Base-by-base conservation (phyloP, 2,888 invertebrate species). In the Lasioglossum zephyrum region DNA sequence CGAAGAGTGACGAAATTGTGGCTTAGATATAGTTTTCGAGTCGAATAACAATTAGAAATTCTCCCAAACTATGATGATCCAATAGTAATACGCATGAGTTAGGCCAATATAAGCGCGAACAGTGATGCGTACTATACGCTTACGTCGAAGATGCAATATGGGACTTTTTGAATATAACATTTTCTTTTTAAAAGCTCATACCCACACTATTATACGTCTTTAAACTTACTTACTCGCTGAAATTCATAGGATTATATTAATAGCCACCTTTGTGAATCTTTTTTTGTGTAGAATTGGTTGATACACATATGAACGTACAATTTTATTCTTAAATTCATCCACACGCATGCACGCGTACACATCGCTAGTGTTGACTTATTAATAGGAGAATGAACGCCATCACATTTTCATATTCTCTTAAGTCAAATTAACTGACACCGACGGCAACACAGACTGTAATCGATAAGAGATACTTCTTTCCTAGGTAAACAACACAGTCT, bases 361-460 rank as follows among this genome's bases (percentile, higher is more conserved):
- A 63, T 16, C 63, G 63, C 63, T 31, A 16, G 31, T 63, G 63
- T 31, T 63, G 26, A 63, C 63, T 31, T 63, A 63, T 44, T 63
- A 63, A 31, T 63, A 63, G 1, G 31, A 63, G 6, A 63, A 31
- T 63, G 16, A 63, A 63, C 63, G 63, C 63, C 63, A 63, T 63
- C 63, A 63, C 63, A 69, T 80, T 57, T 74, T 82, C 63, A 22
- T 81, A 36, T 82, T 82, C 81, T 16, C 26, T 63, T 16, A 63
- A 16, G 31, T 63, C 16, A 63, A 63, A 31, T 63, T 63, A 63
- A 31, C 63, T 31, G 63, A 63, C 36, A 63, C 31, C 16, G 31
- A 31, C 63, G 16, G 16, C 16, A 18, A 36, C 36, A 3, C 36
- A 18, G 36, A 63, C 16, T 63, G 16, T 31, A 31, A 31, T 63